phyloP scores from a whole-genome alignment of 1,140 invertebrate species.

The Drosophila insularis region DNA sequence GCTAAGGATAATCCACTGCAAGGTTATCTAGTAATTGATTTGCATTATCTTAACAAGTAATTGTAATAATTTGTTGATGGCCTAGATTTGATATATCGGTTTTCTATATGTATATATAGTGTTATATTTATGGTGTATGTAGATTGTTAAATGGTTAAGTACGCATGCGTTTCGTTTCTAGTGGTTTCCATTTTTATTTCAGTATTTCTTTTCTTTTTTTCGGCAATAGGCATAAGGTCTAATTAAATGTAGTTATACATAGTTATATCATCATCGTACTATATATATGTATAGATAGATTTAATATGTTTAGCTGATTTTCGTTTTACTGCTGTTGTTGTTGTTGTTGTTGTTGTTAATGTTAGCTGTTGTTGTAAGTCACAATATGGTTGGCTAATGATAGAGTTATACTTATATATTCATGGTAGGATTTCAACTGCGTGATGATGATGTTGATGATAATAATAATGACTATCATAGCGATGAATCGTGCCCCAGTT shows the following conservation, averaged over 20 bases:
- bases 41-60: slow-evolving; percentile 1
- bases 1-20: slow-evolving; percentile 1
- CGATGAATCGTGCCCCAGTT: slow-evolving; percentile 38
- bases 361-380: slow-evolving; percentile 62
- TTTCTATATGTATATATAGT: slow-evolving; percentile 1
- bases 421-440: slow-evolving; percentile 10
- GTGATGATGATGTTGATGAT: slow-evolving; percentile 7
- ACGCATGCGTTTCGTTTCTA: slow-evolving; percentile 3
- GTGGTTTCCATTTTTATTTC: neutral
- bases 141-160: slow-evolving; percentile 10
- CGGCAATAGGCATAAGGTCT: slow-evolving; percentile 3
- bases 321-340: slow-evolving; percentile 28
- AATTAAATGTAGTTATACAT: slow-evolving; percentile 7
- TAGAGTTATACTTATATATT: slow-evolving; percentile 45
- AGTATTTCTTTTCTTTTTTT: neutral
- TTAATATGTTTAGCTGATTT: slow-evolving; percentile 52
- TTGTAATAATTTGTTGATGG: slow-evolving; percentile 65
- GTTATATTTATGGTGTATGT: slow-evolving; percentile 17
- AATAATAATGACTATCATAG: slow-evolving; percentile 2
- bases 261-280: slow-evolving; percentile 10
- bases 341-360: slow-evolving; percentile 47
- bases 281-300: slow-evolving; percentile 32
- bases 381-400: slow-evolving; percentile 78
- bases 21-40: slow-evolving; percentile 3
- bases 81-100: slow-evolving; percentile 50